Evolutionary conservation across 1,140 invertebrate genomes (phyloP), one percentile per base, ranked within the genome.

Genomic region (Babylonia areolata): DNA sequence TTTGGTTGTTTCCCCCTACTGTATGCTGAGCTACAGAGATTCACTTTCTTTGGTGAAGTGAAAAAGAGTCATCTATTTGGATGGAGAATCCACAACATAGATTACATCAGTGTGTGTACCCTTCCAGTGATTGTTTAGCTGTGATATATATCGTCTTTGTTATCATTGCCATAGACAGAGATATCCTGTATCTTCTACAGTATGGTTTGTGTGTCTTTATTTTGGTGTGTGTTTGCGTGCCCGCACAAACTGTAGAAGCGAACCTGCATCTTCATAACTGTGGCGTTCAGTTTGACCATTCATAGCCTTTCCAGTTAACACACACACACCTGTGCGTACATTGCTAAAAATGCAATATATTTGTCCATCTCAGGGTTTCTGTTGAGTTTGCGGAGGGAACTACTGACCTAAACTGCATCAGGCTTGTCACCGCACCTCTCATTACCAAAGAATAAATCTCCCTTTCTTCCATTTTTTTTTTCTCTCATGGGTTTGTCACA

Each of bases 321-420:
- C 58, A 20, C 58, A n/a, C 28, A 64, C 28, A 64, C 58, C 58
- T 64, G 58, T 64, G 58, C 23, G 58, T 64, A 64, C 58, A n/a
- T 64, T 28, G 58, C 58, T 64, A 64, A n/a, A n/a, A n/a, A 64
- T 64, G 58, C 58, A 64, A 64, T 64, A 64, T 64, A 64, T 64
- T 23, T 64, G 28, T 64, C 58, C 58, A 64, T 28, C 58, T 64
- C 58, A 64, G 58, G 58, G 58, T 64, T 64, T 64, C 58, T 64
- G 28, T 64, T 64, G 28, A 64, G 58, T 28, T 64, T 64, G 28
- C 58, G 6, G 28, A 11, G 28, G 28, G 58, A 11, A 64, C 6
- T 64, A 28, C 28, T 64, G 28, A 64, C 23, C 23, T 64, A n/a
- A n/a, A 64, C 58, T 64, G 58, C 58, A 64, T 64, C 23, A 64